A percentile compares a stretch with the other conserved stretches of the same genome.
These are phyloP conservation scores for Ennomos fuscantarius DNA, from an alignment of 2,888 invertebrate genomes.

Conservation along the genomic window DNA sequence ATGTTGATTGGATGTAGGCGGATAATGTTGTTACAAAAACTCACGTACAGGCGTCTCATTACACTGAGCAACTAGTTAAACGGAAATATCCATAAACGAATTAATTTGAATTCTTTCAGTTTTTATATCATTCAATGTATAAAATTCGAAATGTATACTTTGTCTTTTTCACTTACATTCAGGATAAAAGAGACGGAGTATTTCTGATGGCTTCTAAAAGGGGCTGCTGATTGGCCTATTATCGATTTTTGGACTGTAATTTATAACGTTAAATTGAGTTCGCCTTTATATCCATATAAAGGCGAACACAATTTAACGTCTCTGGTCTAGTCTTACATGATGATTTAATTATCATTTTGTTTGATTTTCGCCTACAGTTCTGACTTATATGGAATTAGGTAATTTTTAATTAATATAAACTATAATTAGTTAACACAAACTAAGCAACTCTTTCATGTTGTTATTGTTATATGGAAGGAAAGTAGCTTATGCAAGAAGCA, in stretches of 20 bases:
- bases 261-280: slow-evolving; percentile 18
- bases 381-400: no score
- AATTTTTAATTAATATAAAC: no score
- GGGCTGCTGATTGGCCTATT: slow-evolving; percentile 16
- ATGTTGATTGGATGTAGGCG: slow-evolving; percentile 15
- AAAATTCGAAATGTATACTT: no score
- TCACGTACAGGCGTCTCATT: slow-evolving; percentile 1
- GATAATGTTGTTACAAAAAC: slow-evolving; percentile 12
- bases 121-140: no score
- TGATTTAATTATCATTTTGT: slow-evolving; percentile 7
- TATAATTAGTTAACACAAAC: no score
- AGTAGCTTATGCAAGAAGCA: no score
- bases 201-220: no score
- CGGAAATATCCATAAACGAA: slow-evolving; percentile 11
- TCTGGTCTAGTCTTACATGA: slow-evolving; percentile 5
- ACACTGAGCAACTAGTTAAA: slow-evolving; percentile 4
- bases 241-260: slow-evolving; percentile 23
- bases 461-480: no score
- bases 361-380: slow-evolving; percentile 8
- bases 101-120: not conserved
- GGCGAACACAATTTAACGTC: no score
- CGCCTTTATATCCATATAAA: slow-evolving; percentile 7
- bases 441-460: no score
- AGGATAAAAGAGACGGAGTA: no score
- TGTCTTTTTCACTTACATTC: no score